Base-by-base conservation (phyloP, 2,113 vertebrate genomes). In the Callopanchax toddi region DNA sequence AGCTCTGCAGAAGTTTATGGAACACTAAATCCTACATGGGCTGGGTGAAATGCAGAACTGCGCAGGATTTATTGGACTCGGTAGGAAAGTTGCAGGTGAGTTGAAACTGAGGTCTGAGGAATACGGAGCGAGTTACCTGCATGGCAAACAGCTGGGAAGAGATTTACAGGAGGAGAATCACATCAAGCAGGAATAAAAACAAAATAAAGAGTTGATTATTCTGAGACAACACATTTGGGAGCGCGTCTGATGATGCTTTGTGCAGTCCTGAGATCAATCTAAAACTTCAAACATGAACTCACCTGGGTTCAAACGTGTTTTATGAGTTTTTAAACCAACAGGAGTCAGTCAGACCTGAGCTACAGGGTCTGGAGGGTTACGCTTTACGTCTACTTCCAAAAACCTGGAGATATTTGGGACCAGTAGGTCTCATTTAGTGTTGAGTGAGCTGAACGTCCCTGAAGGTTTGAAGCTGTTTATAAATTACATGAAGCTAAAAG, bases 381-480 rank as follows among this genome's bases (percentile, higher is more conserved):
- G 7, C 42, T 4, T 18, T 10, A 2, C 8, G 17, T 44, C 9
- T 11, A 44, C 20, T 44, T 9, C 1, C 2, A 44, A 61, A 62
- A 66, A 39, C 73, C 29, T 0, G 11, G 1, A 66, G 63, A 32
- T 34, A 7, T 75, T 60, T 57, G 53, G 46, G 52, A 51, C 4
- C 51, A 44, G 58, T 43, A 17, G 10, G 44, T 60, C 67, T 78
- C 11, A 66, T 26, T 48, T 44, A 26, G 17, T 3, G 58, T 57
- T 17, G 34, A 26, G 43, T 54, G 64, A 61, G 36, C 58, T 59
- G 53, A 71, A 57, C 72, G 50, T 55, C 60, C 76, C 71, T 26
- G 36, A 42, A n/a, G 78, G 73, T 53, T 45, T 69, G n/a, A 60
- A 69, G 76, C 52, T 5, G 68, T 66, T 76, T 69, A 69, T 52